These are phyloP conservation scores for Morelia viridis DNA, from an alignment of 2,797 vertebrate genomes.

Conservation along the genomic window DNA sequence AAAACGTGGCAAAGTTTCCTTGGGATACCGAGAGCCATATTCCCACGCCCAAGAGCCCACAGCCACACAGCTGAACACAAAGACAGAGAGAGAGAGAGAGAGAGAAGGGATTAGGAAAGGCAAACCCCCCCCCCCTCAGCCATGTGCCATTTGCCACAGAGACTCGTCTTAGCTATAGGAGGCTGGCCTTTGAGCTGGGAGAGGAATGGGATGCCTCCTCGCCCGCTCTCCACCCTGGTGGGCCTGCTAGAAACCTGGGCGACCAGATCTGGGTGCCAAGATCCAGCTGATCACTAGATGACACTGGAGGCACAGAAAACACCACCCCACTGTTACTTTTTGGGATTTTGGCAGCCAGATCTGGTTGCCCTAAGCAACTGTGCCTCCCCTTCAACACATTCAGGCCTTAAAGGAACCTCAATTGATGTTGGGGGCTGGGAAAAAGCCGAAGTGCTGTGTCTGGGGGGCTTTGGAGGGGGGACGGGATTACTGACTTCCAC, in stretches of 20 bases:
- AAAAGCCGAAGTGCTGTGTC: background rate
- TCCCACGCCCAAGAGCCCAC: conserved; percentile 95
- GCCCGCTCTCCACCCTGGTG: background rate
- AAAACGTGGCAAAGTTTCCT: conserved; percentile 98
- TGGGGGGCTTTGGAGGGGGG: background rate
- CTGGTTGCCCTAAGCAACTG: background rate
- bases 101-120: background rate
- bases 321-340: background rate
- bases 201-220: background rate
- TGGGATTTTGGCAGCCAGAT: background rate
- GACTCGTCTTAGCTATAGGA: background rate
- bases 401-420: background rate
- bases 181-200: background rate
- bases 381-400: background rate
- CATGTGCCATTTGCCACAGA: background rate
- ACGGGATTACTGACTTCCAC: background rate
- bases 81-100: conserved; percentile 28
- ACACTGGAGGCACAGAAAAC: background rate
- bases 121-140: fast-evolving
- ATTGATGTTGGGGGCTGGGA: background rate
- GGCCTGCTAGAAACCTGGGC: background rate
- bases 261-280: background rate
- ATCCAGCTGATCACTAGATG: background rate
- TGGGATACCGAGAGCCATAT: conserved; percentile 98
- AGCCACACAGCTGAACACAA: conserved; percentile 90